Evolutionary conservation across 2,113 vertebrate genomes (phyloP), one percentile per base, ranked within the genome.

Genomic region (Poeciliopsis occidentalis): DNA sequence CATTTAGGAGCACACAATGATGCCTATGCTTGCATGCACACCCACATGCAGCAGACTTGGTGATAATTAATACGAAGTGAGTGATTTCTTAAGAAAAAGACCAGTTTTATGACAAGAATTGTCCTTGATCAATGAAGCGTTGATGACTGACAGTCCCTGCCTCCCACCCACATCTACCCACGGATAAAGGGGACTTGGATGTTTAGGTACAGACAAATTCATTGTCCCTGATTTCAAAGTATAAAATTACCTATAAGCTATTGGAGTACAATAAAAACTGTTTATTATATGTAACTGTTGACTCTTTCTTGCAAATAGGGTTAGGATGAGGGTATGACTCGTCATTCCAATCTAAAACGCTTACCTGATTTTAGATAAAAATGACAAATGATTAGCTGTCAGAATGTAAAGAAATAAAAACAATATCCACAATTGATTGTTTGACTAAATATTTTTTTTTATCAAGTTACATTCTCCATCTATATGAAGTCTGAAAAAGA

Each of bases 1-100:
- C 71, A 67, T 74, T 62, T 41, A 26, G 61, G 65, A 64, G 24
- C 69, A 77, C 65, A 44, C 39, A 15, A 54, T 19, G 27, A 39
- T 64, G 39, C 26, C 24, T 51, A 69, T 47, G 17, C 71, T 51
- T 60, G 61, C 73, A 67, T 66, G 70, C 77, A 74, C 74, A 32
- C 64, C 71, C 34, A 62, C 27, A 81, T 60, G 69, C 67, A 69
- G 30, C 64, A 47, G 64, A 26, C 71, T 63, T 32, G 71, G 76
- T 64, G 80, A 91, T 94, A 94, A 95, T 95, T 94, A 95, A 95
- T 94, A 92, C 93, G 60, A 90, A 95, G 91, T 94, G 94, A 95
- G 93, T 92, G 94, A 95, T 95, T 93, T 94, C 92, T 95, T 68
- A 64, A 86, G 91, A 92, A 92, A 94, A 92, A 93, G 92, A 89